Evolutionary conservation across 1,140 invertebrate genomes (phyloP).

Genomic region (Mylabris phalerata): DNA sequence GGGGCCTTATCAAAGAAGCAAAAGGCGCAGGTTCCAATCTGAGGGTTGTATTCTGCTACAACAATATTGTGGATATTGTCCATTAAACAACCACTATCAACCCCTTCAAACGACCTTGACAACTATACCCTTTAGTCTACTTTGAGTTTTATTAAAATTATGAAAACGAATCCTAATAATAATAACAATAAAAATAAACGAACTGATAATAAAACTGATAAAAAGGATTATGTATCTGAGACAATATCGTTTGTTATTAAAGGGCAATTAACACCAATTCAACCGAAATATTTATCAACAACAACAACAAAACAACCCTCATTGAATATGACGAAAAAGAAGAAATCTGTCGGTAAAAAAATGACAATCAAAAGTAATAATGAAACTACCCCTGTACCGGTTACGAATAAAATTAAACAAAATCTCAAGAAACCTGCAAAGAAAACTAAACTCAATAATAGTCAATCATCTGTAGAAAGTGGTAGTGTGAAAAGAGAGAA

Average conservation of each 20-base stretch:
- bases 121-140: too few species aligned
- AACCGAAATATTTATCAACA: conserved; percentile 26
- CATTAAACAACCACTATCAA: not conserved
- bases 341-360: conserved; percentile 4
- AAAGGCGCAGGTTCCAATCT: conserved; percentile 23
- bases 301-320: not conserved
- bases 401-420: conserved; percentile 22
- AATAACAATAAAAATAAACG: conserved; percentile 25
- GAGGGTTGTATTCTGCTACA: conserved; percentile 3
- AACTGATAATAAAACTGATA: conserved; percentile 26
- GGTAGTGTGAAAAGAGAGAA: too few species aligned
- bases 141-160: too few species aligned
- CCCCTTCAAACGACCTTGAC: too few species aligned
- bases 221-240: conserved; percentile 30
- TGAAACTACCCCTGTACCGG: conserved; percentile 7
- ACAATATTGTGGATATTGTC: conserved; percentile 3
- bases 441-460: not conserved
- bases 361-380: conserved; percentile 1
- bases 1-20: conserved; percentile 17
- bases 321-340: not conserved
- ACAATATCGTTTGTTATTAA: conserved; percentile 40
- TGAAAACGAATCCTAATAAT: not conserved
- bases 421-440: conserved; percentile 24
- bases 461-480: too few species aligned
- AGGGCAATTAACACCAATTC: conserved; percentile 38